Conservation (phyloP, 2,888 invertebrate species). For the Callyntrura sp. region DNA sequence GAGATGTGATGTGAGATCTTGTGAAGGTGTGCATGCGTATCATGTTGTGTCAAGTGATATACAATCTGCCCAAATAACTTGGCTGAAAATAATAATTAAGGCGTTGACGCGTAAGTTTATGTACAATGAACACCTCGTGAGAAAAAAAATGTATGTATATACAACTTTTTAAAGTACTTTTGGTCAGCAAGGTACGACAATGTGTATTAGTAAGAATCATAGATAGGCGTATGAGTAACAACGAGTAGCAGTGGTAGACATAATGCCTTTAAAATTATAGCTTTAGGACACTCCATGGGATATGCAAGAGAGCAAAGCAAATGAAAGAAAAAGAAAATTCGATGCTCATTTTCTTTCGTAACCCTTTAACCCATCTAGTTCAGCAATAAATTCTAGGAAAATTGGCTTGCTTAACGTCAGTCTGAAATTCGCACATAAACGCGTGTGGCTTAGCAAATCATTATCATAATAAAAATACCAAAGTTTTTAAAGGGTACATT, state of each 20-base stretch:
- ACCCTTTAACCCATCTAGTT: background rate
- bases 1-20: conserved; percentile 55
- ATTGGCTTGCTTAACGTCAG: conserved; percentile 8
- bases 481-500: background rate
- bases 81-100: conserved; percentile 63
- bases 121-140: conserved; percentile 35
- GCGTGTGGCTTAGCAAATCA: background rate
- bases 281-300: background rate
- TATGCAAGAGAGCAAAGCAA: background rate
- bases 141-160: conserved; percentile 51
- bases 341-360: background rate
- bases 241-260: too few relatives aligned
- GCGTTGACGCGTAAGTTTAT: conserved; percentile 52
- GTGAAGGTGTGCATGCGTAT: conserved; percentile 51
- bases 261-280: too few relatives aligned
- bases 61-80: conserved; percentile 39
- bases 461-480: background rate
- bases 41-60: conserved; percentile 37
- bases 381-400: conserved; percentile 20
- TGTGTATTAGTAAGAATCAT: background rate
- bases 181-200: conserved; percentile 1
- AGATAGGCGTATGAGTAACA: too few relatives aligned
- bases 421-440: background rate
- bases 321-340: background rate
- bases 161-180: background rate